Evolutionary conservation across 2,888 invertebrate genomes (phyloP).

Genomic region (Schizaphis graminum): DNA sequence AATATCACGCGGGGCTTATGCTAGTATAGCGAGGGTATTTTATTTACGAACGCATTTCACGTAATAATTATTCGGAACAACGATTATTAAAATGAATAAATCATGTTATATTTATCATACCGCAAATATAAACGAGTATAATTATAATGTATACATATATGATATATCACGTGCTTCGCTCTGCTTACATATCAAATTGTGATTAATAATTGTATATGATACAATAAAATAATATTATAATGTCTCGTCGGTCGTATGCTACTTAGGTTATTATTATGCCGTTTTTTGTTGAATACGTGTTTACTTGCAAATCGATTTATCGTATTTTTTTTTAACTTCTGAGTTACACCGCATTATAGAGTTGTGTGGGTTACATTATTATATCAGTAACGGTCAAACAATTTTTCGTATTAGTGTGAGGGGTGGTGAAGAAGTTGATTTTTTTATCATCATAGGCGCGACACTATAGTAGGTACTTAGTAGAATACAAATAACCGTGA

Average conservation of each 20-base stretch:
- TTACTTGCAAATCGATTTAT: not conserved
- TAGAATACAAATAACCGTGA: too few species aligned
- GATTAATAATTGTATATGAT: not conserved
- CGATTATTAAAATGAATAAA: constrained; percentile 12
- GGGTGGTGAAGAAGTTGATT: not conserved
- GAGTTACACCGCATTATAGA: not conserved
- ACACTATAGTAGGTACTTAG: not conserved
- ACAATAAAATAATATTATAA: not conserved
- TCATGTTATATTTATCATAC: not conserved
- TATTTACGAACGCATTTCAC: constrained; percentile 8
- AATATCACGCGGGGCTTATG: not conserved
- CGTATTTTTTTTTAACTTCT: not conserved
- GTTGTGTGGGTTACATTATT: not conserved
- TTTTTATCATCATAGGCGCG: not conserved
- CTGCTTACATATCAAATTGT: not conserved
- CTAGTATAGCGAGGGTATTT: not conserved
- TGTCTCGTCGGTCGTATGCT: not conserved
- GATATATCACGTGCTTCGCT: not conserved
- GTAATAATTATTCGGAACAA: constrained; percentile 5
- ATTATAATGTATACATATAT: not conserved
- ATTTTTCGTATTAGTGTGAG: not conserved
- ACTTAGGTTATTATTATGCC: not conserved
- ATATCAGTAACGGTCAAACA: not conserved
- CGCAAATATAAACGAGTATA: not conserved
- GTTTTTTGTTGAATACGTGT: not conserved